These are phyloP conservation scores for Bombylius major DNA, from an alignment of 2,888 invertebrate genomes.

Conservation along the genomic window DNA sequence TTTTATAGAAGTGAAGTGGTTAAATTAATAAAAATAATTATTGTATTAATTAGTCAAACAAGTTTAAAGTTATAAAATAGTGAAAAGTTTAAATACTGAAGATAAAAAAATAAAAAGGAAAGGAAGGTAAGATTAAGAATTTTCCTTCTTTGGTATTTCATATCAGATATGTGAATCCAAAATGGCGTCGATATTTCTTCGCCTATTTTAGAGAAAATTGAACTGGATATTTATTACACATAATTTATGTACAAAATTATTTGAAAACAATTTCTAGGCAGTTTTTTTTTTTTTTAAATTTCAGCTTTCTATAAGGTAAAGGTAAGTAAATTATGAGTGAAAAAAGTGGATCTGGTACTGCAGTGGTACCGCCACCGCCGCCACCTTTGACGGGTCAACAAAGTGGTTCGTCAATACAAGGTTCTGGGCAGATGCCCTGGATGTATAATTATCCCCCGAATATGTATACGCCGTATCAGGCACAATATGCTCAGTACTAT, in stretches of 20 bases:
- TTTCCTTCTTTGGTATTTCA: background rate
- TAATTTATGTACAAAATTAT: background rate
- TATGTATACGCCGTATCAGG: conserved; percentile 10
- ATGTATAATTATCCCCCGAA: conserved; percentile 11
- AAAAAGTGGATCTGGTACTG: conserved; percentile 11
- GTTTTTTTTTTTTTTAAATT: background rate
- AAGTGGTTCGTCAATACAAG: conserved; percentile 3
- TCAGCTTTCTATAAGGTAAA: background rate
- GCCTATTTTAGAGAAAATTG: too few relatives aligned
- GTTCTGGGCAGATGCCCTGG: conserved; percentile 7
- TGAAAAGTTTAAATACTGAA: too few relatives aligned
- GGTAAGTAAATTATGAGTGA: conserved; percentile 12
- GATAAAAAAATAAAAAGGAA: too few relatives aligned
- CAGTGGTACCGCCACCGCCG: conserved; percentile 7
- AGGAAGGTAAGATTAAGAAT: too few relatives aligned
- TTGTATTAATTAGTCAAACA: too few relatives aligned
- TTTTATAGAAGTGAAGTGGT: too few relatives aligned
- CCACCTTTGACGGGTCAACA: background rate
- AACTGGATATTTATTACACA: too few relatives aligned
- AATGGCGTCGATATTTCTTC: background rate
- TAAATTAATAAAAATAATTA: too few relatives aligned
- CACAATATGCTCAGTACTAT: conserved; percentile 15
- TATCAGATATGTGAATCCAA: background rate
- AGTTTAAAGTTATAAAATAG: too few relatives aligned
- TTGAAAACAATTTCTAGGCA: background rate